Evolutionary conservation across 2,888 invertebrate genomes (phyloP), one percentile per base, ranked within the genome.

Genomic region (Caenorhabditis sulstoni): DNA sequence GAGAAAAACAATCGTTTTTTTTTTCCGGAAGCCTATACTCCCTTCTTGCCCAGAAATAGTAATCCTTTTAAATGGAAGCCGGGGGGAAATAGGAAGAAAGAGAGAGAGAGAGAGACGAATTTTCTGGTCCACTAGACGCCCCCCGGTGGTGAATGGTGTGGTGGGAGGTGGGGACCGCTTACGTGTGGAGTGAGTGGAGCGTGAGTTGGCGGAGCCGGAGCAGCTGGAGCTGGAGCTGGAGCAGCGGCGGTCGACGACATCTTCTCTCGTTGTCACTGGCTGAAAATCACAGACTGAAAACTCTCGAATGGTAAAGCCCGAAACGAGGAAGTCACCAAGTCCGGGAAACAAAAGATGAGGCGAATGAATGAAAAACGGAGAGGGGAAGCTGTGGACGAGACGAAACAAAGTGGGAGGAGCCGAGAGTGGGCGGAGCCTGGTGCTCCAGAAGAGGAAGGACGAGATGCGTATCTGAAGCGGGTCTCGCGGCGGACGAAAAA

Each of bases 111-210:
- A 14, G 2, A 41, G 2, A 41, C 14, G n/a, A 41, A 41, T 41
- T 41, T 41, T 41, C 41, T 41, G 41, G 57, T 44, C 53, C 41
- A 53, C 58, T 47, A 50, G 20, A 22, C 39, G n/a, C 11, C 41
- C n/a, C n/a, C n/a, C n/a, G n/a, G n/a, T n/a, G n/a, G n/a, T n/a
- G n/a, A n/a, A n/a, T n/a, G n/a, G n/a, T n/a, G n/a, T 29, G 3
- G 29, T 3, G 29, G 29, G 29, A 7, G 29, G 29, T 3, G 29
- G 29, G 29, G 29, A 4, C 18, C 11, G 61, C 79, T 57, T 53
- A 79, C 79, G 41, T 79, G 79, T 59, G 79, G 79, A 37, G 79
- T 79, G 59, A 70, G 41, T 74, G 79, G 79, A 66, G 67, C 68
- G 65, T 79, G 74, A 65, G 79, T 71, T 65, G 75, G 70, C 55